phyloP scores from a whole-genome alignment of 2,888 invertebrate species.

The Phania funesta region DNA sequence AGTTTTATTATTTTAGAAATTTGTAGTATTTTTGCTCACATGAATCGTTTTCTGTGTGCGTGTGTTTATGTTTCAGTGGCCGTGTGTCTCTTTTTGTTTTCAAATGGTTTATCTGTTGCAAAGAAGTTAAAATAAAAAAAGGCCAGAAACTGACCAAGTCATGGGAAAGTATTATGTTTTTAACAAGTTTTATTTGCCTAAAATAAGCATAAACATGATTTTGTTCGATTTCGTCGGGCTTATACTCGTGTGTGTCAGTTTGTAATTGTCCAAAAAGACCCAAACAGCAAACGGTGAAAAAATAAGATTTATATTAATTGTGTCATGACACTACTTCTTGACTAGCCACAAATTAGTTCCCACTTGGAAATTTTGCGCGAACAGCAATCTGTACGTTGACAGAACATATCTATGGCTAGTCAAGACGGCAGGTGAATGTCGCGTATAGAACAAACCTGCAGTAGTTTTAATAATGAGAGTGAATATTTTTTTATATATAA shows the following conservation, averaged over 20 bases:
- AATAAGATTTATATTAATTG: slow-evolving; percentile 52
- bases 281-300: not conserved
- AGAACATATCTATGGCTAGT: no score
- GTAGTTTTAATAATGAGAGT: slow-evolving; percentile 38
- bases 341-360: no score
- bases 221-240: slow-evolving; percentile 15
- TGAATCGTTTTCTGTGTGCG: not conserved
- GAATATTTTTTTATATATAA: slow-evolving; percentile 15
- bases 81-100: slow-evolving; percentile 8
- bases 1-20: slow-evolving; percentile 43
- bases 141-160: not conserved
- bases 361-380: no score
- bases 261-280: slow-evolving; percentile 33
- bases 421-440: no score
- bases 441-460: slow-evolving; percentile 46
- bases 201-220: slow-evolving; percentile 26
- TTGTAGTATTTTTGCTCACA: slow-evolving; percentile 16
- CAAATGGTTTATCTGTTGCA: slow-evolving; percentile 26
- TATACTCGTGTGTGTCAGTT: not conserved
- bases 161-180: slow-evolving; percentile 1
- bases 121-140: not conserved
- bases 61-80: not conserved
- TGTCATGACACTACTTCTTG: no score
- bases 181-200: not conserved
- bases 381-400: no score